Conservation (phyloP, 1,140 invertebrate genomes). For the Zeugodacus cucurbitae region DNA sequence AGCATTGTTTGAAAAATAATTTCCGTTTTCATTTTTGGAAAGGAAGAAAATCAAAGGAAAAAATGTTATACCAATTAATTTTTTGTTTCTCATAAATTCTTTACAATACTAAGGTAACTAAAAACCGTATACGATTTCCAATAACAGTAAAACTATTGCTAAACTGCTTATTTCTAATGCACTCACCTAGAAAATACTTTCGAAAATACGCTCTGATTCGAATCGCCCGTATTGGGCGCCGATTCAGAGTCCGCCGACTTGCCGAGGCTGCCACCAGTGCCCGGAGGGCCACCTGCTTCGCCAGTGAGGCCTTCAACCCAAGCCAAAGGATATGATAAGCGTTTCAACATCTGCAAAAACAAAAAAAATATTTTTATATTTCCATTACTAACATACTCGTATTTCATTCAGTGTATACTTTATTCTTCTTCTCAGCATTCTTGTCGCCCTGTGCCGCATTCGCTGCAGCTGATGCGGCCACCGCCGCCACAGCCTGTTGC, state of each 20-base stretch:
- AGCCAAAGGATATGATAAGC: slow-evolving; percentile 89
- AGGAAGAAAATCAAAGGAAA: slow-evolving; percentile 35
- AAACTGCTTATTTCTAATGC: neutral
- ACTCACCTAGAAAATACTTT: slow-evolving; percentile 89
- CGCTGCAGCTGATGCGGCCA: slow-evolving; percentile 48
- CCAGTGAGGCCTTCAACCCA: slow-evolving; percentile 90
- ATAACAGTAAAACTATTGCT: neutral
- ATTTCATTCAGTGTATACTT: slow-evolving; percentile 64
- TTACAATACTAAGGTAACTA: neutral
- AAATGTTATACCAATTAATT: slow-evolving; percentile 1
- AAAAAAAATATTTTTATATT: neutral
- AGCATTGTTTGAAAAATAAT: neutral
- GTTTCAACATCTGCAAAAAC: slow-evolving; percentile 81
- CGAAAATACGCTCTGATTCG: slow-evolving; percentile 79
- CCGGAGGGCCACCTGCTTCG: slow-evolving; percentile 67
- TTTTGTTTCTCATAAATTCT: neutral
- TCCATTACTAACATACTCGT: neutral
- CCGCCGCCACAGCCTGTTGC: slow-evolving; percentile 13
- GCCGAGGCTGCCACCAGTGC: slow-evolving; percentile 55
- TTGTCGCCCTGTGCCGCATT: slow-evolving; percentile 67
- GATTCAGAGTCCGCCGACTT: slow-evolving; percentile 62
- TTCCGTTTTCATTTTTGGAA: neutral
- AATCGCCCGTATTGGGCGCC: slow-evolving; percentile 67
- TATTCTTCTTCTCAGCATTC: slow-evolving; percentile 71
- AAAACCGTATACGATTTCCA: neutral